phyloP scores from a whole-genome alignment of 2,888 invertebrate species.

The Diarsia mendica region DNA sequence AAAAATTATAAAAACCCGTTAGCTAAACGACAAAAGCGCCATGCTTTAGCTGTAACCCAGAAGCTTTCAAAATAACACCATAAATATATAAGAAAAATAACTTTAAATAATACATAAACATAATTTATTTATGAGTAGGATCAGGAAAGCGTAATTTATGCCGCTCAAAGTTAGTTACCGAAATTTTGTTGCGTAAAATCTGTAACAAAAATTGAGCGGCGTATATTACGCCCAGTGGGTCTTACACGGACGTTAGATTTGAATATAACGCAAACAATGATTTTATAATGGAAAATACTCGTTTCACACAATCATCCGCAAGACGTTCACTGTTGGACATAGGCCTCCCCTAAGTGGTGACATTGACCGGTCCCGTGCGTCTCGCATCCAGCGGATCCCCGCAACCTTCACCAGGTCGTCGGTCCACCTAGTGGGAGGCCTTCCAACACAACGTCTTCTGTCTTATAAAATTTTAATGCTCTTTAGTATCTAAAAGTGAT shows the following conservation, averaged over 20 bases:
- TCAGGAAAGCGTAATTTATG: conserved; percentile 15
- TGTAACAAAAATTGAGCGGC: conserved; percentile 18
- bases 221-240: conserved; percentile 10
- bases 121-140: conserved; percentile 36
- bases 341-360: too few species aligned
- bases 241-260: background rate
- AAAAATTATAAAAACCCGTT: conserved; percentile 65
- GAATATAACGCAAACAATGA: background rate
- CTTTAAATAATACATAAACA: conserved; percentile 51
- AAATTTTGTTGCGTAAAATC: background rate
- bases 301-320: background rate
- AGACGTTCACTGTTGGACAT: too few species aligned
- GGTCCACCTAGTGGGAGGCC: too few species aligned
- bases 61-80: conserved; percentile 84
- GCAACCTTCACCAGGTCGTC: too few species aligned
- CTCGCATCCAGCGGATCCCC: too few species aligned
- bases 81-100: conserved; percentile 56
- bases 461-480: too few species aligned
- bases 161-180: conserved; percentile 16
- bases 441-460: too few species aligned
- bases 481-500: background rate
- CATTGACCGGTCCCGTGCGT: too few species aligned
- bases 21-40: conserved; percentile 76
- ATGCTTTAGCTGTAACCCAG: conserved; percentile 86
- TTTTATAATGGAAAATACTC: background rate